Percentiles rank a stretch among this genome's conserved stretches.
Evolutionary conservation across 2,113 vertebrate genomes (phyloP).

Genomic region (Thunnus maccoyii): DNA sequence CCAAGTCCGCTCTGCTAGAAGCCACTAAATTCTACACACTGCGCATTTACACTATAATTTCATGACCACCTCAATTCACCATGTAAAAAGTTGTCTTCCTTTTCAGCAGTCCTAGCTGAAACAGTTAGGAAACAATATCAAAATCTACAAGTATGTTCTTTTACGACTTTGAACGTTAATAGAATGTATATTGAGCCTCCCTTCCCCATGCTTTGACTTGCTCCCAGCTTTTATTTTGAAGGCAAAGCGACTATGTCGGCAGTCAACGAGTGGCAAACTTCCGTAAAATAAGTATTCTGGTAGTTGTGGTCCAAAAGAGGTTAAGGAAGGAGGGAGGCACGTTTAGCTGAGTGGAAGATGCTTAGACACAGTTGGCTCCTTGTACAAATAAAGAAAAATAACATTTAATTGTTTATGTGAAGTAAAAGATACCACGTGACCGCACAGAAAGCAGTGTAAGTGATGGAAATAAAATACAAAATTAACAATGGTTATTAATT

Average conservation of each 20-base stretch:
- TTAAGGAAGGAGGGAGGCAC: background rate
- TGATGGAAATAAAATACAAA: background rate
- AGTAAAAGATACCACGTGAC: background rate
- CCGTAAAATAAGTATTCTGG: constrained; percentile 25
- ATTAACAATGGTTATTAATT: background rate
- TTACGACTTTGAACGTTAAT: no score
- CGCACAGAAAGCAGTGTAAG: background rate
- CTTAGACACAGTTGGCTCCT: background rate
- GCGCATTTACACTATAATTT: no score
- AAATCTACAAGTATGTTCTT: no score
- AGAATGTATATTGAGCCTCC: no score
- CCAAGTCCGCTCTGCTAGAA: no score
- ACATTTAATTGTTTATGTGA: constrained; percentile 7
- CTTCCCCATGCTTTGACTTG: no score
- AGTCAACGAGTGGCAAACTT: background rate
- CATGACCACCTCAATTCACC: no score
- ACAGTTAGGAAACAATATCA: no score
- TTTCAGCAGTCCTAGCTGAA: no score
- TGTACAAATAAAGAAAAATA: background rate
- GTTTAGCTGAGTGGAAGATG: background rate
- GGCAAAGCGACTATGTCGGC: background rate
- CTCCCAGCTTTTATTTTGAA: constrained; percentile 36
- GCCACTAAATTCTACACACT: no score
- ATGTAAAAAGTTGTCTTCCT: no score
- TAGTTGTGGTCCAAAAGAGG: constrained; percentile 30